These are phyloP conservation scores for Cetoscarus ocellatus DNA, from an alignment of 2,797 vertebrate species.

Conservation along the genomic window DNA sequence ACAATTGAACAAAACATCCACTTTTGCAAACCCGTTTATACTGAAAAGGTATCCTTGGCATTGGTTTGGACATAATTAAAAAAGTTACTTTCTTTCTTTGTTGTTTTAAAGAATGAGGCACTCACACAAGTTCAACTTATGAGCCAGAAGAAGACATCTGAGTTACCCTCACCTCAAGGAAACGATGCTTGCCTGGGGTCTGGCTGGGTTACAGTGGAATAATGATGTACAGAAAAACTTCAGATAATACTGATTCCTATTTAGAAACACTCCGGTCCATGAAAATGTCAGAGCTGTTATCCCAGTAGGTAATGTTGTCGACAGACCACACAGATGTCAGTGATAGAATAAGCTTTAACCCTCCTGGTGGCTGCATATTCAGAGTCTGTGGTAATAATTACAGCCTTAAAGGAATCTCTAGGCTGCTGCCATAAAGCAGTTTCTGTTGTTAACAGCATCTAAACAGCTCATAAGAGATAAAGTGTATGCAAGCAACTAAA, in stretches of 20 bases:
- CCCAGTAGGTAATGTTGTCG: constrained; percentile 50
- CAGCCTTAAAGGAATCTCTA: constrained; percentile 21
- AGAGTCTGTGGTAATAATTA: constrained; percentile 42
- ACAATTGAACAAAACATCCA: constrained; percentile 37
- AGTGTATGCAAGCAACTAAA: not conserved
- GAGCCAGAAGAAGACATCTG: constrained; percentile 58
- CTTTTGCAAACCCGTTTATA: constrained; percentile 51
- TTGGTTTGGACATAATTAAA: constrained; percentile 64
- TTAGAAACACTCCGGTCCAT: constrained; percentile 67
- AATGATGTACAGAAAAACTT: constrained; percentile 70
- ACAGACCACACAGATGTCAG: constrained; percentile 52
- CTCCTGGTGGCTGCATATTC: constrained; percentile 31
- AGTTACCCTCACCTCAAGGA: constrained; percentile 76
- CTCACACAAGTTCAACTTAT: constrained; percentile 28
- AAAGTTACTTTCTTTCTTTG: constrained; percentile 67
- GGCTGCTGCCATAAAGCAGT: constrained; percentile 14
- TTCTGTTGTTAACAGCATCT: constrained; percentile 3
- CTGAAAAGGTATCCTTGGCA: constrained; percentile 48
- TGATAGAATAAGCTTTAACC: constrained; percentile 54
- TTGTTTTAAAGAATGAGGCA: constrained; percentile 63
- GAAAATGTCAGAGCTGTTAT: constrained; percentile 51
- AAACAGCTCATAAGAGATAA: constrained; percentile 4
- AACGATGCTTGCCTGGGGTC: constrained; percentile 70
- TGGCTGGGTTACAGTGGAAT: constrained; percentile 57
- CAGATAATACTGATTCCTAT: constrained; percentile 69